These are phyloP conservation scores for Ceratina australensis DNA, from an alignment of 1,140 invertebrate genomes.

Conservation along the genomic window DNA sequence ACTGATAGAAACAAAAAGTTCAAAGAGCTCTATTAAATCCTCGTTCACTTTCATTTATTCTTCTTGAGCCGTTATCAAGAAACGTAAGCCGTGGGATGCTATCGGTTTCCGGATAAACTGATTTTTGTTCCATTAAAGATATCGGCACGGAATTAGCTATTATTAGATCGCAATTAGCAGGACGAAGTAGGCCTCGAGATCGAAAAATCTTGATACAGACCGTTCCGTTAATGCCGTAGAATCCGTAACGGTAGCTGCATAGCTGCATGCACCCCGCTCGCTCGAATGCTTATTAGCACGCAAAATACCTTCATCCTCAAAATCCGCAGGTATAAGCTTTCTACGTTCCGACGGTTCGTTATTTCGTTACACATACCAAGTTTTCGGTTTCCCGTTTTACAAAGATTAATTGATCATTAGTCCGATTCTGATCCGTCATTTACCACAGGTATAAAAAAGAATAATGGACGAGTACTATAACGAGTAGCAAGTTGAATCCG, in stretches of 20 bases:
- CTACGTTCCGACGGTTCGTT: background rate
- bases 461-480: background rate
- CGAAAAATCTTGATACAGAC: slow-evolving; percentile 60
- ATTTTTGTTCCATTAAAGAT: background rate
- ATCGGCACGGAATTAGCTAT: slow-evolving; percentile 23
- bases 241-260: slow-evolving; percentile 34
- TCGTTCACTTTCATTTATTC: background rate
- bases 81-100: background rate
- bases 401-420: background rate
- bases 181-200: slow-evolving; percentile 33
- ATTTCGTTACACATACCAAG: slow-evolving; percentile 9
- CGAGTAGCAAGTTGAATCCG: slow-evolving; percentile 5
- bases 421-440: background rate
- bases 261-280: slow-evolving; percentile 9
- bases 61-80: background rate
- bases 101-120: background rate
- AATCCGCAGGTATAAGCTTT: slow-evolving; percentile 1
- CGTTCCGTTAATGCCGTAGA: slow-evolving; percentile 52
- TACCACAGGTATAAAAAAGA: background rate
- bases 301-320: slow-evolving; percentile 31
- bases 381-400: background rate
- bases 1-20: too few species aligned
- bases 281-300: slow-evolving; percentile 43
- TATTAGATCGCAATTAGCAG: slow-evolving; percentile 37
- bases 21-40: too few species aligned